A percentile compares a stretch with the other conserved stretches of the same genome.
phyloP scores from a whole-genome alignment of 2,888 invertebrate genomes.

The Drosophila fungiperda region DNA sequence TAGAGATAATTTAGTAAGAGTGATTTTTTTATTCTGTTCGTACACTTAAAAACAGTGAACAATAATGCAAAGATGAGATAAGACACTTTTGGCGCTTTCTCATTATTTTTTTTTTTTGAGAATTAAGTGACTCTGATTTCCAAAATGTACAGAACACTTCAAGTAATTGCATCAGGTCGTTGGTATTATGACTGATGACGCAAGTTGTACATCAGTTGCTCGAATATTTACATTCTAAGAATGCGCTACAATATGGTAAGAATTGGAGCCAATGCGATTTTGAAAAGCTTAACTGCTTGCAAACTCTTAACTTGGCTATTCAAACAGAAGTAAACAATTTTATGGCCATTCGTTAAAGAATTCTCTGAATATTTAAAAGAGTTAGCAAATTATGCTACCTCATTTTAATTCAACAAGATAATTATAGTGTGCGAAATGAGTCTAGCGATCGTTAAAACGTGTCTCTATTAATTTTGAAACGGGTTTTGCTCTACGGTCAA shows the following conservation, averaged over 20 bases:
- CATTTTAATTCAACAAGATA: not conserved
- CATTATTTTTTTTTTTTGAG: not conserved
- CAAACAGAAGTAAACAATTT: not conserved
- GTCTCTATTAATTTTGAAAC: not conserved
- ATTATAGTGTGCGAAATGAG: not conserved
- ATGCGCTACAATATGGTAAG: not conserved
- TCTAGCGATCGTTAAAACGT: not conserved
- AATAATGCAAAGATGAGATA: not conserved
- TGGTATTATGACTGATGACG: not conserved
- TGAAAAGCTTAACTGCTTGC: not conserved
- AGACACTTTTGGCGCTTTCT: not conserved
- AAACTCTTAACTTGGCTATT: too few species aligned
- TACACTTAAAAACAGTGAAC: not conserved
- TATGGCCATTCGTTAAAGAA: not conserved
- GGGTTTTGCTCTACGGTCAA: not conserved
- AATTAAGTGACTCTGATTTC: not conserved
- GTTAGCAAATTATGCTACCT: not conserved
- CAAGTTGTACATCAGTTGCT: not conserved
- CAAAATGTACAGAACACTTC: not conserved
- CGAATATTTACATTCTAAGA: not conserved
- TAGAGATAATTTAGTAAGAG: not conserved
- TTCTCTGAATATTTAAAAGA: not conserved
- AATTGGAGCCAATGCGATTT: not conserved
- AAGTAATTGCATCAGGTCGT: not conserved
- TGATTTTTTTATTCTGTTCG: not conserved